These are phyloP conservation scores for Leptonema lineaticorne DNA, from an alignment of 1,140 invertebrate species.

Conservation along the genomic window DNA sequence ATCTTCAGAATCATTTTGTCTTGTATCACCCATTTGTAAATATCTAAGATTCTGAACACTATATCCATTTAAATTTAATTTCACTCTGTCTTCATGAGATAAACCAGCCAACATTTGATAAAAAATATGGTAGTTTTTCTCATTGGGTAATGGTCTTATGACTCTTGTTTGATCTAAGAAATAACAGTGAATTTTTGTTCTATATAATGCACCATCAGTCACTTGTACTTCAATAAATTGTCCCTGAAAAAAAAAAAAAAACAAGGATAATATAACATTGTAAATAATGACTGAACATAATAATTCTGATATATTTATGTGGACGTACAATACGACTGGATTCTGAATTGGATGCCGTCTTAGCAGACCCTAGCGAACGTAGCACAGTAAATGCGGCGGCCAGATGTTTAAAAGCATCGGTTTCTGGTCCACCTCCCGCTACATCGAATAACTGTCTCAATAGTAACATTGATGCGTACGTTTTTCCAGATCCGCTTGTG, in stretches of 20 bases:
- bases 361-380: slow-evolving; percentile 85
- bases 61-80: slow-evolving; percentile 83
- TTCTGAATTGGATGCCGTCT: slow-evolving; percentile 86
- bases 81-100: slow-evolving; percentile 80
- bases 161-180: slow-evolving; percentile 92
- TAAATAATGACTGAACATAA: slow-evolving; percentile 3
- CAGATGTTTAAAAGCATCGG: slow-evolving; percentile 94
- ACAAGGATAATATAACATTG: background rate
- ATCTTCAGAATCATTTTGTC: slow-evolving; percentile 77
- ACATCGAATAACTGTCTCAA: slow-evolving; percentile 89
- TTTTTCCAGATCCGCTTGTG: slow-evolving; percentile 92
- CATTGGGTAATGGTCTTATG: slow-evolving; percentile 77
- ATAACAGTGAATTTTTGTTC: slow-evolving; percentile 95
- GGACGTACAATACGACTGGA: slow-evolving; percentile 87
- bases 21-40: slow-evolving; percentile 72
- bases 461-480: slow-evolving; percentile 88
- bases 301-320: background rate
- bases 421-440: slow-evolving; percentile 89
- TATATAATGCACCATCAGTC: slow-evolving; percentile 90
- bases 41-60: slow-evolving; percentile 78
- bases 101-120: slow-evolving; percentile 95
- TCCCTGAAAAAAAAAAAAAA: slow-evolving; percentile 62
- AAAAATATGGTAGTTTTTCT: slow-evolving; percentile 97
- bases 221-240: slow-evolving; percentile 96
- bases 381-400: slow-evolving; percentile 92